phyloP scores from a whole-genome alignment of 2,888 invertebrate species.

The Cryptocheilus praepositus region DNA sequence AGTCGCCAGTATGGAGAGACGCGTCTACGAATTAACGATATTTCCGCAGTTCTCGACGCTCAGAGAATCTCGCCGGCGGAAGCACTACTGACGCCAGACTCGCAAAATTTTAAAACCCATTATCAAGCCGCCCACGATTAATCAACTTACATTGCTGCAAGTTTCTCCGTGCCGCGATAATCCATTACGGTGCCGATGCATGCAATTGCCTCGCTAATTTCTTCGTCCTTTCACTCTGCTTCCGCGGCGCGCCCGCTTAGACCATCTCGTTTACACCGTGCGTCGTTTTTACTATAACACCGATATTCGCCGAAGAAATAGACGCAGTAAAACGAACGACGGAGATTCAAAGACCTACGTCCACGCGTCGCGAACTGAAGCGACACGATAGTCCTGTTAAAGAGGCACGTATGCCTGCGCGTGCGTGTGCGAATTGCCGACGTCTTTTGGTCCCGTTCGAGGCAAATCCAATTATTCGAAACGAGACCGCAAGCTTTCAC shows the following conservation, averaged over 20 bases:
- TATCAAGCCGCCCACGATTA: too few species aligned
- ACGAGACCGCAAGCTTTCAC: constrained; percentile 69
- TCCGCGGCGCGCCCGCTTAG: constrained; percentile 15
- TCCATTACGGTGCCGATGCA: constrained; percentile 5
- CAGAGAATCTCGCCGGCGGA: constrained; percentile 10
- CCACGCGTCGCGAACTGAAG: constrained; percentile 1
- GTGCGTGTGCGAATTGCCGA: constrained; percentile 13
- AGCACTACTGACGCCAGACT: constrained; percentile 11
- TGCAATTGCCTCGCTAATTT: too few species aligned
- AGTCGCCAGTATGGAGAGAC: too few species aligned
- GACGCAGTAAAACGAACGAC: too few species aligned
- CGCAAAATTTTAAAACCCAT: constrained; percentile 12
- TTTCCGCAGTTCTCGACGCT: neutral
- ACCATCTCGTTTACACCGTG: too few species aligned
- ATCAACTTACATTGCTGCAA: constrained; percentile 3
- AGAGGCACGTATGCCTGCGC: neutral
- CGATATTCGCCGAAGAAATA: too few species aligned
- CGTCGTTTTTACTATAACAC: too few species aligned
- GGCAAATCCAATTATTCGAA: constrained; percentile 71
- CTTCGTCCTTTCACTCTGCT: too few species aligned
- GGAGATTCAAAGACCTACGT: too few species aligned
- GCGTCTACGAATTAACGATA: too few species aligned
- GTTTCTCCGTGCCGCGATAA: constrained; percentile 12
- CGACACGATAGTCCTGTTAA: constrained; percentile 7
- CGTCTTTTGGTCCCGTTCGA: constrained; percentile 59